Evolutionary conservation across 2,113 vertebrate species (phyloP), one percentile per base, ranked within the genome.

Genomic region (Alethe castanea): DNA sequence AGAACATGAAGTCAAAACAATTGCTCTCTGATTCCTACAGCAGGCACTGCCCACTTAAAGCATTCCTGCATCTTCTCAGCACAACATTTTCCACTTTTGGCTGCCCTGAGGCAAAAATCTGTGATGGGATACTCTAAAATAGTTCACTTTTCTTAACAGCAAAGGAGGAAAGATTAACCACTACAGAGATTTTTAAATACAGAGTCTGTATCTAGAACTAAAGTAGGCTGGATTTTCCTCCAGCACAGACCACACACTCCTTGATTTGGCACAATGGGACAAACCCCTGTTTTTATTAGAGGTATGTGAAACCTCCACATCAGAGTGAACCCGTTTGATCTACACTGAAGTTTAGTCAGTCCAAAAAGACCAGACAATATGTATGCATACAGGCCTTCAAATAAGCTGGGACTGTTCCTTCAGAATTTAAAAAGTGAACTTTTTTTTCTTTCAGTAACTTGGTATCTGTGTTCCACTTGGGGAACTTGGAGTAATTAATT

Each of bases 281-380:
- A 93, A 86, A 44, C 0, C 8, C 5, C 22, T 36, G 14, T 23
- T 73, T 42, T 48, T 81, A 78, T 42, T 19, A 70, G 22, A 77
- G 13, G 10, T 56, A 35, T 12, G 4, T 0, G 1, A 59, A 84
- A 53, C 47, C 31, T 85, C 45, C 53, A 4, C 0, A 2, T 69
- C 54, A 94, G 28, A 77, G 35, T 70, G 2, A 44, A 19, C 5
- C 9, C 53, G 33, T 73, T 74, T 1, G 0, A 67, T 64, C 48
- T 69, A 29, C 19, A 66, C 26, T 2, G 0, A 95, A 86, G 29
- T 4, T 82, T 18, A 64, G 56, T 29, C 54, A 36, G 24, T 31
- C 26, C 29, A 35, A n/a, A 77, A 60, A 44, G 35, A 24, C 9
- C 16, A 65, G 26, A 60, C 20, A 26, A n/a, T 28, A 2, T 23